These are phyloP conservation scores for Bugula neritina DNA, from an alignment of 2,888 invertebrate species.

Conservation along the genomic window DNA sequence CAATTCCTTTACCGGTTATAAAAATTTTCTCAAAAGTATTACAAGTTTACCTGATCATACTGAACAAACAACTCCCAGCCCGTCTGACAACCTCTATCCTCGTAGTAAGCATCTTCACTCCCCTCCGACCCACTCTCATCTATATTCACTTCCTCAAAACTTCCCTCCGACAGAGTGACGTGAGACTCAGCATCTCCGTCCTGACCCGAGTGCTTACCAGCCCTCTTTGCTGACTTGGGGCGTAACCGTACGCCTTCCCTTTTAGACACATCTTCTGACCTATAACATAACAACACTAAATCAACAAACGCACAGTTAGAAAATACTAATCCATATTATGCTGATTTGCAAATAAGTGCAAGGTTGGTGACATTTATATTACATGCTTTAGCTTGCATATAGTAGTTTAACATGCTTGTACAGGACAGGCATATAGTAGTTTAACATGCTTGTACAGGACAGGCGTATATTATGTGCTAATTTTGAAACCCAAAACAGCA, in stretches of 20 bases:
- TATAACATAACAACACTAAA: background rate
- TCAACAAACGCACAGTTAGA: background rate
- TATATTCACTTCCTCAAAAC: background rate
- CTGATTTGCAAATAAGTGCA: background rate
- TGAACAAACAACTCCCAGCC: conserved; percentile 37
- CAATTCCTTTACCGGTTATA: no score
- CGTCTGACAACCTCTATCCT: conserved; percentile 36
- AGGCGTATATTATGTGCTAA: no score
- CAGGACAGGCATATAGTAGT: no score
- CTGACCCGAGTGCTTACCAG: background rate
- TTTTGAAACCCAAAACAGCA: no score
- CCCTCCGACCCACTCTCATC: background rate
- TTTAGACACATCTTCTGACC: conserved; percentile 15
- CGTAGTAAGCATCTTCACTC: conserved; percentile 17
- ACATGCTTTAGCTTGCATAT: no score
- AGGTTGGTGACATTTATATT: no score
- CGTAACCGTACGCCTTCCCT: conserved; percentile 16
- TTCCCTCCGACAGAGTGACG: conserved; percentile 24
- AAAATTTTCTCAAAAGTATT: no score
- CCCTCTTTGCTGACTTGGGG: conserved; percentile 31
- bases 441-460: no score
- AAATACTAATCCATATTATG: background rate
- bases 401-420: no score
- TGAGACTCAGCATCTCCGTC: background rate
- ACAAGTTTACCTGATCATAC: conserved; percentile 45